These are phyloP conservation scores for Halocaridina rubra DNA, from an alignment of 2,888 invertebrate genomes.

Conservation along the genomic window DNA sequence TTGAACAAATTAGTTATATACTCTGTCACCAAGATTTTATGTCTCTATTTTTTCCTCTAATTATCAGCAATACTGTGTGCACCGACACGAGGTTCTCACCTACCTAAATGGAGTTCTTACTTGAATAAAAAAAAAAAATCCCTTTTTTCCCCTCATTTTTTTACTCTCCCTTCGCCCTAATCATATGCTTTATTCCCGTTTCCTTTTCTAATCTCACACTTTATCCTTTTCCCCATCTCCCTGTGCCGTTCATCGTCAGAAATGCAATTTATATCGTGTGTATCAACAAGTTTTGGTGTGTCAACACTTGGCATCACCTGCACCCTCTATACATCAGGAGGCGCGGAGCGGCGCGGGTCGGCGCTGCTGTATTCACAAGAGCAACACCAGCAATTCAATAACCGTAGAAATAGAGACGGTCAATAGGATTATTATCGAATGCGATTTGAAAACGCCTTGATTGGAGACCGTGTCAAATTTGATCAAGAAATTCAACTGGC, in stretches of 20 bases:
- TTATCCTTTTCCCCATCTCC: background rate
- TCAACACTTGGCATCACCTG: background rate
- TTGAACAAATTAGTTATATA: no score
- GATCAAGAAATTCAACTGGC: conserved; percentile 42
- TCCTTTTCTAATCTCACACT: background rate
- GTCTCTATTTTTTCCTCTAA: background rate
- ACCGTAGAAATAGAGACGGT: conserved; percentile 54
- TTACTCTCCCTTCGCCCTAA: background rate
- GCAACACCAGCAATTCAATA: conserved; percentile 31
- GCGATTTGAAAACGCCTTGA: conserved; percentile 56
- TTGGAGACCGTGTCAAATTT: conserved; percentile 54
- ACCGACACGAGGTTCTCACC: no score
- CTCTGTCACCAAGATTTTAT: no score
- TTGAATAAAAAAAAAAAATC: no score
- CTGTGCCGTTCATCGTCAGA: background rate
- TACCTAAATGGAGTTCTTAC: no score
- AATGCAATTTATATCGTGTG: conserved; percentile 40
- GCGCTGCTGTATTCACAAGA: background rate
- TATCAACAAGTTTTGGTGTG: conserved; percentile 6
- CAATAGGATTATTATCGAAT: conserved; percentile 57
- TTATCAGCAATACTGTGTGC: no score
- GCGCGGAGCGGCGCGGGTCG: no score
- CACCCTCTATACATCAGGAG: background rate
- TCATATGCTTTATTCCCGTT: background rate
- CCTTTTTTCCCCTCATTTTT: background rate